A percentile compares a stretch with the other conserved stretches of the same genome.
phyloP scores from a whole-genome alignment of 1,140 invertebrate genomes.

The Bombus soroeensis region DNA sequence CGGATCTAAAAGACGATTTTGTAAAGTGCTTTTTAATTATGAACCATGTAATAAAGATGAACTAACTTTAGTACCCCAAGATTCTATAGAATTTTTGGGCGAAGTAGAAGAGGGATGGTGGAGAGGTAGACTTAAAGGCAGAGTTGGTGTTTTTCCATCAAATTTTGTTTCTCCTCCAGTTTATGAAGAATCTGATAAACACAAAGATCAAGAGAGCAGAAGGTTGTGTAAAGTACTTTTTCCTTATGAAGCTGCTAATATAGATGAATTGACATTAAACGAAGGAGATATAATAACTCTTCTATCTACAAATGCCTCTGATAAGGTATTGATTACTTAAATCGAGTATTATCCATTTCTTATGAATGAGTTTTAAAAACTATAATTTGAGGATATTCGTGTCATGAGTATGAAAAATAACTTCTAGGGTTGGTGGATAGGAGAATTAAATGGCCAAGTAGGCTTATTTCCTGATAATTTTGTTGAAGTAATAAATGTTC shows the following conservation, averaged over 20 bases:
- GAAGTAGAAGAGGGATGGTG: conserved; percentile 97
- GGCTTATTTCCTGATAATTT: conserved; percentile 99
- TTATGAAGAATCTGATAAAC: conserved; percentile 66
- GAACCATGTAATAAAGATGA: conserved; percentile 96
- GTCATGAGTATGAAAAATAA: background rate
- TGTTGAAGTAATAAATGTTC: conserved; percentile 86
- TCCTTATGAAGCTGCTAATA: conserved; percentile 95
- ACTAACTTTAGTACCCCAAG: conserved; percentile 91
- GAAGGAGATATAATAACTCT: conserved; percentile 96
- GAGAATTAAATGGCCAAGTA: conserved; percentile 93
- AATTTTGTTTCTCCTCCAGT: conserved; percentile 90
- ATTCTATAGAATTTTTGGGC: conserved; percentile 93
- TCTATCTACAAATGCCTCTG: conserved; percentile 93
- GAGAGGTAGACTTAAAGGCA: conserved; percentile 89
- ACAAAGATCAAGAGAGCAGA: conserved; percentile 75
- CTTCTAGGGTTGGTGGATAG: conserved; percentile 95
- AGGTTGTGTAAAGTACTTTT: conserved; percentile 94
- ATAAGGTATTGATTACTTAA: conserved; percentile 84
- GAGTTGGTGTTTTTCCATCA: conserved; percentile 94
- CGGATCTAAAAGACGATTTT: conserved; percentile 84
- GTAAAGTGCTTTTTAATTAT: conserved; percentile 95
- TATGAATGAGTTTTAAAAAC: background rate
- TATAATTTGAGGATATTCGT: conserved; percentile 3
- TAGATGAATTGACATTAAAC: conserved; percentile 95
- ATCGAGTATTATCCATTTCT: no score